phyloP scores from a whole-genome alignment of 2,888 invertebrate genomes.

The Sminthurinus aureus region DNA sequence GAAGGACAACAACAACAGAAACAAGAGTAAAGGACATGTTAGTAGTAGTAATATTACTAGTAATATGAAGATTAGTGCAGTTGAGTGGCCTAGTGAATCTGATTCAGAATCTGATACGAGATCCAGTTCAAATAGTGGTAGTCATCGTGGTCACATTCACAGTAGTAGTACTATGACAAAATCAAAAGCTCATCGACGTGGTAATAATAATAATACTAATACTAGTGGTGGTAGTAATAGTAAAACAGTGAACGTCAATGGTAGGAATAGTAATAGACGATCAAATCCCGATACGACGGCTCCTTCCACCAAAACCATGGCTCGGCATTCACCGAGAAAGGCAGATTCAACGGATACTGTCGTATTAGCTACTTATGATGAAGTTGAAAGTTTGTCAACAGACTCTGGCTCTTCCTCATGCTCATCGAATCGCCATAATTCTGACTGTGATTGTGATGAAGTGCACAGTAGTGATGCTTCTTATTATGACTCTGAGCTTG shows the following conservation, averaged over 20 bases:
- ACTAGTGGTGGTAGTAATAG: neutral
- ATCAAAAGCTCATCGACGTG: neutral
- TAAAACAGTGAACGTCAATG: neutral
- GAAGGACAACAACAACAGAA: no score
- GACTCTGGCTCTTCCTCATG: neutral
- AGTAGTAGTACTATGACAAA: neutral
- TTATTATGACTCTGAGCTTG: conserved; percentile 6
- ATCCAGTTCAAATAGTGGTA: conserved; percentile 4
- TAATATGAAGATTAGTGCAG: conserved; percentile 5
- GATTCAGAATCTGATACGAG: conserved; percentile 8
- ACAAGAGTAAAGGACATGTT: neutral
- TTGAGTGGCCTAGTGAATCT: conserved; percentile 19
- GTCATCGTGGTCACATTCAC: neutral
- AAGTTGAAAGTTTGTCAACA: conserved; percentile 2
- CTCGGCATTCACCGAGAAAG: neutral
- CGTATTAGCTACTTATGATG: neutral
- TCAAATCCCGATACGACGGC: neutral
- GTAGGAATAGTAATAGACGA: neutral
- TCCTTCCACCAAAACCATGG: neutral
- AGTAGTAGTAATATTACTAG: neutral
- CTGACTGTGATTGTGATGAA: conserved; percentile 11
- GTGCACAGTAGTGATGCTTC: neutral
- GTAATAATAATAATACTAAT: neutral
- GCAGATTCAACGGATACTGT: neutral
- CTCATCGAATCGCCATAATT: neutral